Evolutionary conservation across 2,113 vertebrate species (phyloP).

Genomic region (Amblyopsis rosae): DNA sequence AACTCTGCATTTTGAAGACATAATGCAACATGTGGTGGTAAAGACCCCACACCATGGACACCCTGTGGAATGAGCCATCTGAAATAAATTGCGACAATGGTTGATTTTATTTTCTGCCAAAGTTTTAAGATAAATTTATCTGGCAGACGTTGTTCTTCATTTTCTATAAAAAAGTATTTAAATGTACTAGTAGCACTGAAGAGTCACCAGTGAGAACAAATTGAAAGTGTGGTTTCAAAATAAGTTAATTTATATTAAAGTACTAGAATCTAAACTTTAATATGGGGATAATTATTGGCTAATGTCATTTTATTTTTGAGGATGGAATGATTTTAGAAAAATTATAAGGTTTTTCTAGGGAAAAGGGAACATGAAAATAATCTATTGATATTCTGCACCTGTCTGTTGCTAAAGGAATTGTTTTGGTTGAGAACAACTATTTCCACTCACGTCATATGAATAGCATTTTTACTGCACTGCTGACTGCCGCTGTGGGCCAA

Average conservation of each 20-base stretch:
- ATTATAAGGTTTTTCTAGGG: no score
- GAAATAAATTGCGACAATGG: background rate
- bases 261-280: background rate
- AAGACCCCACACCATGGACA: background rate
- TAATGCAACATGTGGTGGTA: no score
- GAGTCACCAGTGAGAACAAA: background rate
- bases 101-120: background rate
- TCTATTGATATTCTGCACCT: background rate
- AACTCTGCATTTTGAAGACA: background rate
- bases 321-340: background rate
- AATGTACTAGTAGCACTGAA: slow-evolving; percentile 1
- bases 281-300: no score
- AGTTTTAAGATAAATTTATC: slow-evolving; percentile 1
- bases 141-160: background rate
- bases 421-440: background rate
- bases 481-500: background rate
- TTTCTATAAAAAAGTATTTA: background rate
- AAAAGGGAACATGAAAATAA: background rate
- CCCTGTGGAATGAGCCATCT: background rate
- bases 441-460: background rate
- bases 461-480: background rate
- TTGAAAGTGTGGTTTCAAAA: slow-evolving; percentile 1
- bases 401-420: background rate
- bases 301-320: no score
- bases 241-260: background rate